phyloP scores from a whole-genome alignment of 2,888 invertebrate species.

The Zygaena filipendulae region DNA sequence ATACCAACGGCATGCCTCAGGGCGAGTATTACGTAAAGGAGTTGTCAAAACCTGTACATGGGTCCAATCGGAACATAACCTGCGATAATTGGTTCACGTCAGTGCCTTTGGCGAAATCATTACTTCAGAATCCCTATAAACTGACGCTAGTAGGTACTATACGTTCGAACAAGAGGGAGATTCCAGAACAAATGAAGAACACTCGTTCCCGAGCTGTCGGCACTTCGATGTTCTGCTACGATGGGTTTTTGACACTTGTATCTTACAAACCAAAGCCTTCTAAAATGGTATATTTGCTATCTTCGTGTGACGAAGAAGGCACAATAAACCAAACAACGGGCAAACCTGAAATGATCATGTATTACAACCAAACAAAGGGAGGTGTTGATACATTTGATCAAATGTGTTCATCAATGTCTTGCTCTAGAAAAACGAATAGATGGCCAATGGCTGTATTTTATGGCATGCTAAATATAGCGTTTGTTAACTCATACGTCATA shows the following conservation, averaged over 20 bases:
- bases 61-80: conserved; percentile 7
- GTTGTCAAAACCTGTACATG: conserved; percentile 4
- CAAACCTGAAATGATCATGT: conserved; percentile 11
- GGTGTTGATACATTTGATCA: conserved; percentile 15
- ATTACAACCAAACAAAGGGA: conserved; percentile 12
- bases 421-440: conserved; percentile 13
- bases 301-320: conserved; percentile 12
- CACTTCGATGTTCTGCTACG: conserved; percentile 13
- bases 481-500: conserved; percentile 10
- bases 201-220: conserved; percentile 7
- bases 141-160: conserved; percentile 24
- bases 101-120: conserved; percentile 13
- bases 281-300: conserved; percentile 13
- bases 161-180: conserved; percentile 16
- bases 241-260: conserved; percentile 8
- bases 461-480: conserved; percentile 16
- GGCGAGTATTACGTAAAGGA: conserved; percentile 12
- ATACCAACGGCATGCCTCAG: conserved; percentile 6
- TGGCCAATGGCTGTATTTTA: too few relatives aligned
- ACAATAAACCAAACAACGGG: conserved; percentile 23
- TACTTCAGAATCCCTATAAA: conserved; percentile 23
- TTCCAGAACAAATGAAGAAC: conserved; percentile 16
- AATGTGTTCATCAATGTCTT: conserved; percentile 12
- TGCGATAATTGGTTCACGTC: conserved; percentile 20
- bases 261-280: conserved; percentile 13